A percentile compares a stretch with the other conserved stretches of the same genome.
Conservation (phyloP, 1,140 invertebrate genomes). For the Pseudomyrmex sp. region DNA sequence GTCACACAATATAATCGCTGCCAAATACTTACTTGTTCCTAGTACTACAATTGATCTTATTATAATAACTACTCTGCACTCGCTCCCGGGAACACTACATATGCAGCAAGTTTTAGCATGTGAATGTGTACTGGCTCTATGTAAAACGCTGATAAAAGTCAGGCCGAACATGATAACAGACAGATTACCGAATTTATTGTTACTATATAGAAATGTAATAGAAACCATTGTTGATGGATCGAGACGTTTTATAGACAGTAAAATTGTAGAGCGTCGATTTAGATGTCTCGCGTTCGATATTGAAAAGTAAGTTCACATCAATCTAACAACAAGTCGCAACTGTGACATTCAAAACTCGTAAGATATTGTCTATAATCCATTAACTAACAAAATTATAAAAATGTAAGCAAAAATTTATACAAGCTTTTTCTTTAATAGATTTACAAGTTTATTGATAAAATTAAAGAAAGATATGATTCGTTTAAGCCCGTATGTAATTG, state of each 20-base stretch:
- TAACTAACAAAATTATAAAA: background rate
- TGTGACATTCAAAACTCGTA: conserved; percentile 22
- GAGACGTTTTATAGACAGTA: conserved; percentile 37
- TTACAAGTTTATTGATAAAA: conserved; percentile 76
- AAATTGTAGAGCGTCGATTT: conserved; percentile 58
- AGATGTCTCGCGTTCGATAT: conserved; percentile 70
- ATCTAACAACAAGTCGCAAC: background rate
- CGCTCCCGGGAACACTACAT: conserved; percentile 28
- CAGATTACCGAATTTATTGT: conserved; percentile 73
- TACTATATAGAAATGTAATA: conserved; percentile 68
- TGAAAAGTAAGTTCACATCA: conserved; percentile 71
- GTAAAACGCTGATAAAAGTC: conserved; percentile 64
- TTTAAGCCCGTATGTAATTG: conserved; percentile 80
- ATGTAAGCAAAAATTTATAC: conserved; percentile 14
- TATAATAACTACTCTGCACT: conserved; percentile 61
- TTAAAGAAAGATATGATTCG: conserved; percentile 81
- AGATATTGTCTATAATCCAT: conserved; percentile 1
- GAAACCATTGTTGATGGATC: conserved; percentile 67
- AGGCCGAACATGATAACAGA: conserved; percentile 71
- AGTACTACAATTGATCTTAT: conserved; percentile 69
- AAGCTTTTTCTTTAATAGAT: conserved; percentile 67
- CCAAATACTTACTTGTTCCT: conserved; percentile 63
- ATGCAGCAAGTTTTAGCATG: conserved; percentile 55
- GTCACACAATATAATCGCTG: conserved; percentile 49
- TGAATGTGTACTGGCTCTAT: conserved; percentile 64